Conservation (phyloP, 2,113 vertebrate species). For the Neodontobutis hainanensis region DNA sequence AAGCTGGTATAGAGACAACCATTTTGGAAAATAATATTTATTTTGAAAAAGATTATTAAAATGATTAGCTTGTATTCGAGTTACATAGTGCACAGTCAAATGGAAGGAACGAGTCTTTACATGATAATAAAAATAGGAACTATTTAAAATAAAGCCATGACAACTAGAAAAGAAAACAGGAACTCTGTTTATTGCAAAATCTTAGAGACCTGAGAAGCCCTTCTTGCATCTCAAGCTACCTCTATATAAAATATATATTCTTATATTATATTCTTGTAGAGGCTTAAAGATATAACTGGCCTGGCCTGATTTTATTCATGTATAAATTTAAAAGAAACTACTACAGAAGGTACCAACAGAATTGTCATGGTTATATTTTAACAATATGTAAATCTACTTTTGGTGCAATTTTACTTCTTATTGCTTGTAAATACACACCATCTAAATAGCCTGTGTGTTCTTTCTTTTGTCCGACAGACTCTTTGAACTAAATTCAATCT, state of each 20-base stretch:
- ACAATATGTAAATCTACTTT: no score
- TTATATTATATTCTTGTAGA: no score
- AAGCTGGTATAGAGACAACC: neutral
- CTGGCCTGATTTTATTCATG: no score
- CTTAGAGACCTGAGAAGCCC: constrained; percentile 24
- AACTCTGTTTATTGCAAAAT: constrained; percentile 72
- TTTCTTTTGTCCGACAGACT: constrained; percentile 64
- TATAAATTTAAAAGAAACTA: no score
- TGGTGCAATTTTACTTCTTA: constrained; percentile 13
- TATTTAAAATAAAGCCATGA: constrained; percentile 46
- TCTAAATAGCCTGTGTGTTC: constrained; percentile 29
- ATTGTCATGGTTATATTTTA: no score
- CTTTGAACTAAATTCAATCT: constrained; percentile 59
- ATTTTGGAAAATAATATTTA: no score
- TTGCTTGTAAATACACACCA: constrained; percentile 19
- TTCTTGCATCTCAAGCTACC: neutral
- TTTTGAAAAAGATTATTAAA: no score
- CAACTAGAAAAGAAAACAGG: constrained; percentile 60
- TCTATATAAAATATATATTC: neutral
- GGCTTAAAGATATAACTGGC: no score
- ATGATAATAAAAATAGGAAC: constrained; percentile 50
- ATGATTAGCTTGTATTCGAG: no score
- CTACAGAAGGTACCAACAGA: no score
- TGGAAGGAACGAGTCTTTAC: neutral
- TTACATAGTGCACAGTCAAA: neutral